Base-by-base conservation (phyloP, 1,140 invertebrate genomes). In the Bombus vancouverensis region DNA sequence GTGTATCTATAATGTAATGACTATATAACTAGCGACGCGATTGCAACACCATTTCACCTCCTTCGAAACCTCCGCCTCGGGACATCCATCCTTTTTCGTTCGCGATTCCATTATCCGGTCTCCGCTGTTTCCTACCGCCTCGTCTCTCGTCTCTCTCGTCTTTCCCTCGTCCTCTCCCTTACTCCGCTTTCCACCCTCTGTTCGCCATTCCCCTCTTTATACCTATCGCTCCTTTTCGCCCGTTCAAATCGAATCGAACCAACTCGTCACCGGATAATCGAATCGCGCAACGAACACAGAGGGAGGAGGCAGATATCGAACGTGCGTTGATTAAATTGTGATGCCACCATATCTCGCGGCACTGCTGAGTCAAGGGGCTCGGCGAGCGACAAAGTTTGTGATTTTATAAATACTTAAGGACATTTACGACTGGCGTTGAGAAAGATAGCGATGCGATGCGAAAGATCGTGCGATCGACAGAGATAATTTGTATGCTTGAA, bases 341-440 rank as follows among this genome's bases (percentile, higher is more conserved):
- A 95, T 95, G 94, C 93, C 94, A 95, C 93, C 95, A 95, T 95
- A 95, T 95, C 95, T 95, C 94, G 94, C 94, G 93, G 93, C 93
- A 94, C 91, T 92, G 94, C 94, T 94, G 94, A 95, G 94, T 94
- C 94, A 94, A 90, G 93, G 91, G 93, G 92, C 94, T 95, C 94
- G 93, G 94, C 93, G 91, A 90, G 93, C 92, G 92, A 93, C 94
- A 93, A 95, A 95, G 94, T 95, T 95, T 95, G 95, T 95, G 95
- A 95, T 95, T 95, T 95, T 95, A 95, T 95, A 94, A 92, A 93
- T 94, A 94, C 92, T 94, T 94, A 93, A 94, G 92, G 90, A 94
- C 91, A 92, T 92, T 92, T 91, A 91, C 87, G 92, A 90, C 89
- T 81, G 83, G 83, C 85, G 68, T 88, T 81, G 83, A 86, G 78